A percentile compares a stretch with the other conserved stretches of the same genome.
phyloP scores from a whole-genome alignment of 2,888 invertebrate genomes.

The Sepiola atlantica region DNA sequence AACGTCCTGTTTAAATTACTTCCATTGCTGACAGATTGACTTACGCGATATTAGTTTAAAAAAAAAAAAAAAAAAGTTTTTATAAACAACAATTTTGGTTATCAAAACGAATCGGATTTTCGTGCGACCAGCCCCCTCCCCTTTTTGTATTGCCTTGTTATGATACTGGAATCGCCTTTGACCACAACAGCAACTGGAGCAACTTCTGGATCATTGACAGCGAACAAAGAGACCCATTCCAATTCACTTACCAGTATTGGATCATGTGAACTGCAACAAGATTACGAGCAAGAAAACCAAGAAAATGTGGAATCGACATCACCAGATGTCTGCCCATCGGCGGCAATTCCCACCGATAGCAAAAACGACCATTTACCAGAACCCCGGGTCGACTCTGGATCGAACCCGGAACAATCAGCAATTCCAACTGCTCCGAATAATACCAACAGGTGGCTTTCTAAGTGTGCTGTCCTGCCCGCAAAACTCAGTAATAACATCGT shows the following conservation, averaged over 20 bases:
- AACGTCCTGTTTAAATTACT: neutral
- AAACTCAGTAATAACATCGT: neutral
- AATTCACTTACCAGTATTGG: neutral
- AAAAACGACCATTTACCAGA: neutral
- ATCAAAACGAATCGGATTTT: too few species aligned
- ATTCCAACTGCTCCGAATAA: neutral
- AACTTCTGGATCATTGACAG: neutral
- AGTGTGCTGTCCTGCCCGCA: neutral
- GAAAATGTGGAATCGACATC: neutral
- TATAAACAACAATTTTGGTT: neutral
- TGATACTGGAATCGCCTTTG: conserved; percentile 4
- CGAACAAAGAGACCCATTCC: neutral
- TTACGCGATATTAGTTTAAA: neutral
- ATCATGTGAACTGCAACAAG: neutral
- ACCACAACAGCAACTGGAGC: neutral
- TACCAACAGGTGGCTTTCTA: conserved; percentile 32
- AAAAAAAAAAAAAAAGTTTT: neutral
- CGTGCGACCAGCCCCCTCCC: neutral
- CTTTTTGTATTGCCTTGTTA: neutral
- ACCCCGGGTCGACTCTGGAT: neutral
- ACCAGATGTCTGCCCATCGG: neutral
- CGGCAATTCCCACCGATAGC: neutral
- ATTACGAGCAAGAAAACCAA: neutral
- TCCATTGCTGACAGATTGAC: neutral
- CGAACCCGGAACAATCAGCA: neutral